phyloP scores from a whole-genome alignment of 92 coral and sea anemone genomes.

The Porites divaricata region DNA sequence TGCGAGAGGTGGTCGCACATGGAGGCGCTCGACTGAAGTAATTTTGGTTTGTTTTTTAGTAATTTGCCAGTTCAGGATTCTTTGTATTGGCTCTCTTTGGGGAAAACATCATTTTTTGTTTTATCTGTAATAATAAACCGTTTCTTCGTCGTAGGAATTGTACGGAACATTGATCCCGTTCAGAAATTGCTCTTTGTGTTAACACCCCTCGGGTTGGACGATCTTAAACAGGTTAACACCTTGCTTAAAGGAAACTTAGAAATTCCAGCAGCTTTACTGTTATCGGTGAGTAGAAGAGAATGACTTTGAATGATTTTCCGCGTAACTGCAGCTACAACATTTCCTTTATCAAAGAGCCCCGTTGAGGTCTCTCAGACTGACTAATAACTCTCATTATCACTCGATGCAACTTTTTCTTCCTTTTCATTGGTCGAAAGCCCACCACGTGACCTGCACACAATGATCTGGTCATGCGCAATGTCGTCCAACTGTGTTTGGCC shows the following conservation, averaged over 20 bases:
- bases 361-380: too few relatives aligned
- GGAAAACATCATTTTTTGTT: neutral
- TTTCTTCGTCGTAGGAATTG: slow-evolving; percentile 64
- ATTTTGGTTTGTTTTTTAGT: too few relatives aligned
- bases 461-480: too few relatives aligned
- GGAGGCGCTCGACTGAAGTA: too few relatives aligned
- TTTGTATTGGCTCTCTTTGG: neutral
- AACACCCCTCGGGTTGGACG: slow-evolving; percentile 80
- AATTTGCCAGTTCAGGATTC: neutral
- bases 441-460: too few relatives aligned
- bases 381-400: too few relatives aligned
- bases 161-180: slow-evolving; percentile 86
- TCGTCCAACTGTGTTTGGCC: too few relatives aligned
- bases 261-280: slow-evolving; percentile 75
- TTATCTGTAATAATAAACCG: neutral
- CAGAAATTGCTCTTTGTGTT: slow-evolving; percentile 75
- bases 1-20: too few relatives aligned
- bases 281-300: slow-evolving; percentile 61
- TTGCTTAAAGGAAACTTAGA: slow-evolving; percentile 93
- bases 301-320: neutral
- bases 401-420: too few relatives aligned
- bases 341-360: too few relatives aligned
- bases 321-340: too few relatives aligned
- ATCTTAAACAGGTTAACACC: slow-evolving; percentile 78
- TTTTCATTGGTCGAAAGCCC: too few relatives aligned